Percentiles rank a stretch among this genome's conserved stretches.
Conservation (phyloP, 2,888 invertebrate species). For the Scaptomyza cyrtandrae region DNA sequence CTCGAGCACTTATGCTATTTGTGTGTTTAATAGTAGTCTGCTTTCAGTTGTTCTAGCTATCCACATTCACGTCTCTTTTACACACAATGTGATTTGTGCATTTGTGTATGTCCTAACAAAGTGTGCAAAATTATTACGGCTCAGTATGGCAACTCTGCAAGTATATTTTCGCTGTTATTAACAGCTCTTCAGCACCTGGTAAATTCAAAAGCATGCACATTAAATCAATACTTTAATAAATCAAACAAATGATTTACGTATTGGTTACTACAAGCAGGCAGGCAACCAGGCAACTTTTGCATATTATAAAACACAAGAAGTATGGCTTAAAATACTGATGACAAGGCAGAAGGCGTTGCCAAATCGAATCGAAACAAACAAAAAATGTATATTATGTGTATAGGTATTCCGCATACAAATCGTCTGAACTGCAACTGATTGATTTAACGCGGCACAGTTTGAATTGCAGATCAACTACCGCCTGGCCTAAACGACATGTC, state of each 20-base stretch:
- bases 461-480: slow-evolving; percentile 78
- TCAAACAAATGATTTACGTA: neutral
- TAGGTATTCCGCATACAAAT: slow-evolving; percentile 70
- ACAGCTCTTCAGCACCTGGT: neutral
- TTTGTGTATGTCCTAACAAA: slow-evolving; percentile 1
- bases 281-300: slow-evolving; percentile 10
- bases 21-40: slow-evolving; percentile 11
- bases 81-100: no score
- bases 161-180: slow-evolving; percentile 5
- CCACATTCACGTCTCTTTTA: neutral
- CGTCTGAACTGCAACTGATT: slow-evolving; percentile 65
- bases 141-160: slow-evolving; percentile 25
- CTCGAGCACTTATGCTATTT: neutral
- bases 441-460: slow-evolving; percentile 83
- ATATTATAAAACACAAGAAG: slow-evolving; percentile 9
- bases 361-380: slow-evolving; percentile 26
- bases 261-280: slow-evolving; percentile 7
- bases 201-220: neutral
- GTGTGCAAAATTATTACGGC: slow-evolving; percentile 1
- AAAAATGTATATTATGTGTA: slow-evolving; percentile 56
- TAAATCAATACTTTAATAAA: slow-evolving; percentile 2
- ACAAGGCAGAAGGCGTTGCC: slow-evolving; percentile 24
- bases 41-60: slow-evolving; percentile 8
- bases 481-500: slow-evolving; percentile 49
- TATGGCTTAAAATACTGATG: slow-evolving; percentile 12